Conservation (phyloP, 1,140 invertebrate genomes). For the Heliconius hermathena region DNA sequence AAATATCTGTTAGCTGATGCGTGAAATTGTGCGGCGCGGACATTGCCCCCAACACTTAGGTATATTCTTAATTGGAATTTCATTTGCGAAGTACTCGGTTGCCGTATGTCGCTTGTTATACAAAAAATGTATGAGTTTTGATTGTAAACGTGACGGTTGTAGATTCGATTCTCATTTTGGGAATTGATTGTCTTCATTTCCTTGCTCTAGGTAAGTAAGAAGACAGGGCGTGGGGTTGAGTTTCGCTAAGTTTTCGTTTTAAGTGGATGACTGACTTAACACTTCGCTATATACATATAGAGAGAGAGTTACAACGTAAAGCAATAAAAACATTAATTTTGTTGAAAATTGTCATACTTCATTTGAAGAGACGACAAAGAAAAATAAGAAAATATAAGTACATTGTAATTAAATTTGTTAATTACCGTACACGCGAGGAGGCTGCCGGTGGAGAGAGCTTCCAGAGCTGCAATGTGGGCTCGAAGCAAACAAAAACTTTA, state of each 20-base stretch:
- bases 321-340: no score
- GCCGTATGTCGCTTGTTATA: not conserved
- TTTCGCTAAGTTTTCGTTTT: no score
- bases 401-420: not conserved
- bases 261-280: no score
- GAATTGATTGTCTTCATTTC: not conserved
- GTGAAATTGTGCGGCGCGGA: constrained; percentile 66
- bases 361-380: no score
- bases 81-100: not conserved
- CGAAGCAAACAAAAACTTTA: not conserved
- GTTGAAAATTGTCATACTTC: no score
- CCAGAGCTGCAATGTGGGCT: not conserved
- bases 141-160: not conserved
- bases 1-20: constrained; percentile 73
- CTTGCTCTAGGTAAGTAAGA: no score
- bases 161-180: not conserved
- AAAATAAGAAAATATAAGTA: no score
- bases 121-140: not conserved
- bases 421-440: not conserved
- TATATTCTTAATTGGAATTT: constrained; percentile 17
- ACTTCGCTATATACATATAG: no score
- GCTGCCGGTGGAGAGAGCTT: not conserved
- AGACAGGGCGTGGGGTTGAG: no score
- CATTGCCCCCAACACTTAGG: constrained; percentile 50
- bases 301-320: no score